A percentile compares a stretch with the other conserved stretches of the same genome.
These are phyloP conservation scores for Colletes latitarsis DNA, from an alignment of 1,140 invertebrate genomes.

Conservation along the genomic window DNA sequence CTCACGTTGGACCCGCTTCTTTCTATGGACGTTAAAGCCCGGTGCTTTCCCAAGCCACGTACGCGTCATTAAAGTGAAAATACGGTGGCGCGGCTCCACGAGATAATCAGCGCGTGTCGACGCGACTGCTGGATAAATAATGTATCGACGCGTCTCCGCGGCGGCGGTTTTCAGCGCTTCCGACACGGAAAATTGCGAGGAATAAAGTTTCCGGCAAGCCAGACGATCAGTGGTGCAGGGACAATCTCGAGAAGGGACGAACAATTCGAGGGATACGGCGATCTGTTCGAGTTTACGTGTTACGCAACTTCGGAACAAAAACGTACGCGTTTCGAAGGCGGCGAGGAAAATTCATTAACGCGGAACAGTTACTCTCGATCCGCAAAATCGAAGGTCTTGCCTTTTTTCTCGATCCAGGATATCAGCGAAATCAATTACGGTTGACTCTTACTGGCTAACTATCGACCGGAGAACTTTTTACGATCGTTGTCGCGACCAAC, in stretches of 20 bases:
- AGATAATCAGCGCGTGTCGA: constrained; percentile 66
- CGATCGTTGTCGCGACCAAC: background rate
- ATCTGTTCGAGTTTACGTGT: background rate
- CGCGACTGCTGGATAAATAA: constrained; percentile 57
- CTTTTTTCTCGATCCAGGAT: too few relatives aligned
- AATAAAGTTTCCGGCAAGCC: too few relatives aligned
- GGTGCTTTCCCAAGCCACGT: background rate
- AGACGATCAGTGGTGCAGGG: too few relatives aligned
- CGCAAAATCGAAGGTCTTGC: too few relatives aligned
- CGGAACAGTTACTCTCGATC: too few relatives aligned
- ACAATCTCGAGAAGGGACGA: too few relatives aligned
- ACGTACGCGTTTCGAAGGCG: background rate
- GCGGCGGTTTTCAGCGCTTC: too few relatives aligned
- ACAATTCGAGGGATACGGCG: background rate
- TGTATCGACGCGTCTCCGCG: background rate
- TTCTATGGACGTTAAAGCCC: background rate
- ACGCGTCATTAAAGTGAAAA: constrained; percentile 42
- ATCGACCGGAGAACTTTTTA: background rate
- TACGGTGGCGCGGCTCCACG: background rate
- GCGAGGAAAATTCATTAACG: background rate
- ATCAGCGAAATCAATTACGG: too few relatives aligned
- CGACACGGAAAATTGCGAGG: too few relatives aligned
- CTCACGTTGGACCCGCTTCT: constrained; percentile 1
- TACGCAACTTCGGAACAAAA: background rate
- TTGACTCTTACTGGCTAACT: too few relatives aligned